These are phyloP conservation scores for Danio tinwini DNA, from an alignment of 2,797 vertebrate genomes.

Conservation along the genomic window DNA sequence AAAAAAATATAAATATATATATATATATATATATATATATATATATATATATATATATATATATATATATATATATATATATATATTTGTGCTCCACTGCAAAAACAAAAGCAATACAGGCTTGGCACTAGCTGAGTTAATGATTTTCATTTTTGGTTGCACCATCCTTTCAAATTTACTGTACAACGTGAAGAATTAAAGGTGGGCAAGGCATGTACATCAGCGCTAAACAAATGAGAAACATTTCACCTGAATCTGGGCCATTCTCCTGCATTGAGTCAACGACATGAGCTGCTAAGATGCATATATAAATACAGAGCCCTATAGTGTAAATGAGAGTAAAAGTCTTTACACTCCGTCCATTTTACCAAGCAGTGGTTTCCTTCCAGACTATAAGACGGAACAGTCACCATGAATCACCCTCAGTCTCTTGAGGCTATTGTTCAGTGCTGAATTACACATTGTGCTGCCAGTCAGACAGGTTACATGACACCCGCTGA, in stretches of 20 bases:
- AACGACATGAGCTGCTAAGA: constrained; percentile 6
- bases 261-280: not conserved
- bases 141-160: not conserved
- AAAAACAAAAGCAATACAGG: not conserved
- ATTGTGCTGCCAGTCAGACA: constrained; percentile 5
- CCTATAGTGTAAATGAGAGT: constrained; percentile 26
- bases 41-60: no score
- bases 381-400: not conserved
- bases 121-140: not conserved
- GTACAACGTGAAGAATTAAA: not conserved
- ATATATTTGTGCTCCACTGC: not conserved
- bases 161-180: not conserved
- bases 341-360: constrained; percentile 1
- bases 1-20: no score
- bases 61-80: no score
- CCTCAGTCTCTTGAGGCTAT: constrained; percentile 13
- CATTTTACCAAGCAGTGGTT: not conserved
- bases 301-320: constrained; percentile 5
- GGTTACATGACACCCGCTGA: constrained; percentile 33
- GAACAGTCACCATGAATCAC: constrained; percentile 16
- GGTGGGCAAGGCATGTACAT: not conserved
- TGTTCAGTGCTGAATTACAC: constrained; percentile 27
- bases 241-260: constrained; percentile 17
- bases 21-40: no score
- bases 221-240: not conserved